Evolutionary conservation across 2,113 vertebrate genomes (phyloP), one percentile per base, ranked within the genome.

Genomic region (Dicerorhinus sumatrensis): DNA sequence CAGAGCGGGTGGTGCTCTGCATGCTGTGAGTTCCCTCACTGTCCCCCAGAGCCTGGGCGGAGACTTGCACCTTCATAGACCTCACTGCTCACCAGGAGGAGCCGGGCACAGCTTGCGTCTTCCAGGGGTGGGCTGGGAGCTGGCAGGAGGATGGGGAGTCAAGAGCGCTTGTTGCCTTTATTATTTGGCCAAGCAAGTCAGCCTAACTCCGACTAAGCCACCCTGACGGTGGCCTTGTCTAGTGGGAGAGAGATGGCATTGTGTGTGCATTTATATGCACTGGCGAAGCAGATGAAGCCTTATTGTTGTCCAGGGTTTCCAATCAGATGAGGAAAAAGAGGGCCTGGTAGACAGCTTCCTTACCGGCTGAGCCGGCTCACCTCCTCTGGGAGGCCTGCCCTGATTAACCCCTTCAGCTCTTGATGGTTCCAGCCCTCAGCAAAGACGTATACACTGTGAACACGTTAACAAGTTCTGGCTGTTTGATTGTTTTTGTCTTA

Each of bases 11-110:
- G 86, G 80, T 85, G 39, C 51, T 46, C 88, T 93, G 72, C 39
- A 2, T 25, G 39, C 76, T 12, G 10, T 20, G 33, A 54, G 10
- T 31, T 70, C 88, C 75, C 31, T 1, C 70, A 0, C 5, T 1
- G 54, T 36, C 84, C 96, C 76, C 5, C 13, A 14, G 97, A 77
- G 23, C 96, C 72, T 70, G 73, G 9, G 7, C 0, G 80, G 91
- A 91, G 36, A 87, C 97, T 94, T 96, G 76, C 83, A 70, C 93
- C 94, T 97, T 97, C 70, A 23, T 17, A 1, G 46, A 95, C 81
- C 97, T 96, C 33, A 29, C 20, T 25, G 8, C 95, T 98, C 91
- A 82, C 25, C 8, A 2, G 67, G 67, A 72, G 91, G 91, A 93
- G 92, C 18, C 77, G 27, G 36, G 97, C 96, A 89, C 93, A 73